A percentile compares a stretch with the other conserved stretches of the same genome.
phyloP scores from a whole-genome alignment of 30 jellyfish, hydroid and myxozoan genomes.

The Clytia hemisphaerica region DNA sequence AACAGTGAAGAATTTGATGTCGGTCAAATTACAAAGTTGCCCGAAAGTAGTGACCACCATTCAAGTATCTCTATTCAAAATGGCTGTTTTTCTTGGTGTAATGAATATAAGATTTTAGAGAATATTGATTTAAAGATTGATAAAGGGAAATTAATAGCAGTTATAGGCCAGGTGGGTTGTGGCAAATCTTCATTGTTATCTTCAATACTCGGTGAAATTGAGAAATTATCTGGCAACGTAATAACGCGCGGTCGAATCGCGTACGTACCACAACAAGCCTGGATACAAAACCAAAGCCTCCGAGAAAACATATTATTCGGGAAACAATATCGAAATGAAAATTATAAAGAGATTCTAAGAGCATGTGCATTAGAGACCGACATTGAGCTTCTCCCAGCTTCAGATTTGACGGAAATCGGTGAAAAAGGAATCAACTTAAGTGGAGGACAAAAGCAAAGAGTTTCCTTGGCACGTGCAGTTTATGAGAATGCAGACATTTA shows the following conservation, averaged over 20 bases:
- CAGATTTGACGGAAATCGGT: constrained; percentile 35
- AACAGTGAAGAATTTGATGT: constrained; percentile 61
- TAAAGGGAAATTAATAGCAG: background rate
- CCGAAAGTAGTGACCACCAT: too few relatives aligned
- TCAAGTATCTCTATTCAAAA: too few relatives aligned
- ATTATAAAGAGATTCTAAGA: background rate
- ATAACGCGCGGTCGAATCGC: constrained; percentile 16
- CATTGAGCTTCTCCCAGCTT: constrained; percentile 20
- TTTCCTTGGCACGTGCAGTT: constrained; percentile 25
- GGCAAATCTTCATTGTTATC: constrained; percentile 23
- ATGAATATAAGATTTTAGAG: too few relatives aligned
- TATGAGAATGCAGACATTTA: constrained; percentile 31
- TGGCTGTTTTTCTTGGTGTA: too few relatives aligned
- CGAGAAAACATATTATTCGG: constrained; percentile 22
- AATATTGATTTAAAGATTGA: background rate
- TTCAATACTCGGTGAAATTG: constrained; percentile 21
- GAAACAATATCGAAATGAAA: background rate
- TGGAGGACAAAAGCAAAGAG: constrained; percentile 43
- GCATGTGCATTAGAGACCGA: constrained; percentile 27
- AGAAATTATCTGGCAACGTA: constrained; percentile 12
- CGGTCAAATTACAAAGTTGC: too few relatives aligned
- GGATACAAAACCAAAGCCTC: constrained; percentile 35
- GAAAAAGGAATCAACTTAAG: constrained; percentile 36
- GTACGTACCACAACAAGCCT: constrained; percentile 30
- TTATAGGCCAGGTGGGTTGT: constrained; percentile 21